Evolutionary conservation across 92 coral and sea anemone species (phyloP).

Genomic region (Plumapathes pennacea): DNA sequence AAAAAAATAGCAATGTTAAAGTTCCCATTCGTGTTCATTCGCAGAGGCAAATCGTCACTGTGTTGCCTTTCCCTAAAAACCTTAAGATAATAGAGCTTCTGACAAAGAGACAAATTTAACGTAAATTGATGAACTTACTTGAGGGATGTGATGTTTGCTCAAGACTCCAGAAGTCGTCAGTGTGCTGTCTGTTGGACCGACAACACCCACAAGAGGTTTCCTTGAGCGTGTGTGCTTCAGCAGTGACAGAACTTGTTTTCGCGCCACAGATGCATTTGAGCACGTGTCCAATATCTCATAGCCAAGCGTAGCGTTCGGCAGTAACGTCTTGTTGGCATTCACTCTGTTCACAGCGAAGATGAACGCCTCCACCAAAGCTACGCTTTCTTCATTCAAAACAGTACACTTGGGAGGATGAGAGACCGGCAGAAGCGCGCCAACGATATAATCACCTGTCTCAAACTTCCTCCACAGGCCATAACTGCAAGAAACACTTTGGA

Average conservation of each 20-base stretch:
- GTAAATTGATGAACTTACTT: no score
- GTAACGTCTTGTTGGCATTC: slow-evolving; percentile 10
- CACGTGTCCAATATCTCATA: slow-evolving; percentile 83
- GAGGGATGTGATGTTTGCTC: slow-evolving; percentile 43
- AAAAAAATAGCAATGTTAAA: no score
- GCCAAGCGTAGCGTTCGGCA: slow-evolving; percentile 49
- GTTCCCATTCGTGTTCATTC: no score
- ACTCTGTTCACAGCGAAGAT: slow-evolving; percentile 38
- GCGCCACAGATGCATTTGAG: slow-evolving; percentile 37
- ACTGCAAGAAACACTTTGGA: no score
- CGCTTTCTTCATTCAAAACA: slow-evolving; percentile 37
- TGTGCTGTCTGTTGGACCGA: slow-evolving; percentile 58
- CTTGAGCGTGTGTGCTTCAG: no score
- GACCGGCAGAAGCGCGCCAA: slow-evolving; percentile 68
- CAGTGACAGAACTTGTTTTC: slow-evolving; percentile 52
- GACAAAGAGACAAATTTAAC: slow-evolving; percentile 19
- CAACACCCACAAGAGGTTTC: slow-evolving; percentile 20
- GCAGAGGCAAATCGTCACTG: no score
- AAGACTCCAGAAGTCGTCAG: slow-evolving; percentile 38
- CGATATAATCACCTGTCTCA: slow-evolving; percentile 41
- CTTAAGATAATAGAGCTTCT: slow-evolving; percentile 13
- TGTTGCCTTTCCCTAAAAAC: no score
- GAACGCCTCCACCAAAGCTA: slow-evolving; percentile 65
- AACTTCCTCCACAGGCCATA: slow-evolving; percentile 56
- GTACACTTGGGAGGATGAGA: slow-evolving; percentile 46